Evolutionary conservation across 2,888 invertebrate species (phyloP).

Genomic region (Parnassius orleans): DNA sequence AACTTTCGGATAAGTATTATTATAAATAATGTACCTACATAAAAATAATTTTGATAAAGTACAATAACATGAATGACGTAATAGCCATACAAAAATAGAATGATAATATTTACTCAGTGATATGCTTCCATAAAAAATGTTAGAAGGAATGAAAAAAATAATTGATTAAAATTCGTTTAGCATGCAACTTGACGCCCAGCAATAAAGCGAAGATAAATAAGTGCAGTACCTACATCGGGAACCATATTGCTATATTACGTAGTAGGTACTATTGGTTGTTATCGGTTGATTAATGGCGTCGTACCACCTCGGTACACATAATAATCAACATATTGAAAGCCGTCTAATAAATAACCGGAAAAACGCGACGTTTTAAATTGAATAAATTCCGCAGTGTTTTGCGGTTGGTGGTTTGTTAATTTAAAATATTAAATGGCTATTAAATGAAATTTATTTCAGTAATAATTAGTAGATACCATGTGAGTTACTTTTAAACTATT

Average conservation of each 20-base stretch:
- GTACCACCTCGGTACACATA: slow-evolving; percentile 19
- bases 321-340: slow-evolving; percentile 19
- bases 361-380: background rate
- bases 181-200: slow-evolving; percentile 36
- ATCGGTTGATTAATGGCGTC: slow-evolving; percentile 35
- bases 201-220: slow-evolving; percentile 32
- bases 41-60: background rate
- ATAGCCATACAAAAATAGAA: background rate
- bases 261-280: slow-evolving; percentile 30
- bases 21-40: too few species aligned
- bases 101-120: background rate
- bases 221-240: slow-evolving; percentile 23
- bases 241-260: slow-evolving; percentile 32
- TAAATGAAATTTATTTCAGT: slow-evolving; percentile 35
- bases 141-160: background rate
- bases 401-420: background rate
- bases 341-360: background rate
- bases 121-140: background rate
- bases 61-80: background rate
- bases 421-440: background rate
- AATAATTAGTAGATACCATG: slow-evolving; percentile 47
- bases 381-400: background rate
- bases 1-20: too few species aligned
- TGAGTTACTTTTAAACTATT: slow-evolving; percentile 61
- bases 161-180: slow-evolving; percentile 6